These are phyloP conservation scores for Hylaea fasciaria DNA, from an alignment of 2,888 invertebrate genomes.

Conservation along the genomic window DNA sequence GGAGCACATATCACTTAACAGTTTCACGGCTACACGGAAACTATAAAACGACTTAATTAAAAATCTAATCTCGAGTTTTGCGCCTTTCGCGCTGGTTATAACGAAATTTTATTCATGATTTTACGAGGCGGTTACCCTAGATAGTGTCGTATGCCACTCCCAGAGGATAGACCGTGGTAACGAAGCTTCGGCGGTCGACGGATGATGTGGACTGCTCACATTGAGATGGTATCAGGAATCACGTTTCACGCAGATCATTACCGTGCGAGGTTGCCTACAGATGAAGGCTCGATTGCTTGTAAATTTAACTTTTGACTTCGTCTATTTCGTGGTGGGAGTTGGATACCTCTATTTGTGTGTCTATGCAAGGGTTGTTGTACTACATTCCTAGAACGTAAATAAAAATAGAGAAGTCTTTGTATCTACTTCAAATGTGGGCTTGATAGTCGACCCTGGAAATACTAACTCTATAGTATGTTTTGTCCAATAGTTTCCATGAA, in stretches of 20 bases:
- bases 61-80: slow-evolving; percentile 55
- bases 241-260: slow-evolving; percentile 40
- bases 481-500: no score
- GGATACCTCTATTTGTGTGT: no score
- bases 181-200: slow-evolving; percentile 26
- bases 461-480: no score
- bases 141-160: slow-evolving; percentile 35
- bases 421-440: no score
- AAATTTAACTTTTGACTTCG: slow-evolving; percentile 2
- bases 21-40: slow-evolving; percentile 46
- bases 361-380: no score
- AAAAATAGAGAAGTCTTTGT: no score
- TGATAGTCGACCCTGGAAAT: no score
- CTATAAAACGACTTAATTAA: slow-evolving; percentile 57
- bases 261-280: slow-evolving; percentile 11
- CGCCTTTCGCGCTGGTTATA: slow-evolving; percentile 44
- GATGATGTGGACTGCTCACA: slow-evolving; percentile 14
- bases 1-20: slow-evolving; percentile 43
- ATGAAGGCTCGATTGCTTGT: slow-evolving; percentile 17
- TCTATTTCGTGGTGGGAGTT: no score
- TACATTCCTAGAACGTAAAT: no score
- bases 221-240: slow-evolving; percentile 39
- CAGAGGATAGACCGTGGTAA: slow-evolving; percentile 39
- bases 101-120: slow-evolving; percentile 45
- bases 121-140: slow-evolving; percentile 40